phyloP scores from a whole-genome alignment of 2,888 invertebrate species.

The Epirrhoe alternata region DNA sequence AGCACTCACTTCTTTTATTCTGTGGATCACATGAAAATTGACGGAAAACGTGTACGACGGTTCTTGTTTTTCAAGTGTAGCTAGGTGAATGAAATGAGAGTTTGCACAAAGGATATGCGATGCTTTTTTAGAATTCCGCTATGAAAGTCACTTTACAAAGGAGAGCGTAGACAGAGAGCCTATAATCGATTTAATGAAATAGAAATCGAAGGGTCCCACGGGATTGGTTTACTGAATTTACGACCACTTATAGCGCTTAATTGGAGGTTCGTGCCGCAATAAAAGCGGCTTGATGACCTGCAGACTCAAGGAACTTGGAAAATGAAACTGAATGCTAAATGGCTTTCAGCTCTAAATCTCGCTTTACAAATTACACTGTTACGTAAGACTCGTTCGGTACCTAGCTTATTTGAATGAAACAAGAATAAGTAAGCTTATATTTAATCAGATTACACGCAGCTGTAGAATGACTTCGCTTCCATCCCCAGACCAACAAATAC shows the following conservation, averaged over 20 bases:
- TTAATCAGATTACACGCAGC: constrained; percentile 29
- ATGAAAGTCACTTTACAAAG: constrained; percentile 74
- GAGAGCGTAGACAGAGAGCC: constrained; percentile 67
- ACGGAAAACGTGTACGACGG: constrained; percentile 5
- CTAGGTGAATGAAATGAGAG: constrained; percentile 18
- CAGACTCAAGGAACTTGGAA: constrained; percentile 69
- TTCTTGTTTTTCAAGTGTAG: constrained; percentile 11
- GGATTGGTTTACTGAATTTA: constrained; percentile 78
- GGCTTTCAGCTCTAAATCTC: constrained; percentile 47
- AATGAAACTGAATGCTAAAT: constrained; percentile 62
- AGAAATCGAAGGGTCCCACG: constrained; percentile 73
- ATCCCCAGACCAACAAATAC: not conserved
- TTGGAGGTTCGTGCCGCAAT: constrained; percentile 78
- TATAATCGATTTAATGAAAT: constrained; percentile 80
- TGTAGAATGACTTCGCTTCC: not conserved
- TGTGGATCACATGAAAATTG: constrained; percentile 13
- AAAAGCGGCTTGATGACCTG: constrained; percentile 76
- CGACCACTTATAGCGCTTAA: constrained; percentile 76
- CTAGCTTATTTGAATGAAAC: constrained; percentile 49
- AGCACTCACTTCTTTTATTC: not conserved
- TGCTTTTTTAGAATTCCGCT: constrained; percentile 73
- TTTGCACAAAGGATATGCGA: constrained; percentile 50
- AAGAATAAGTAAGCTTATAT: constrained; percentile 43
- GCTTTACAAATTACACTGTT: constrained; percentile 59
- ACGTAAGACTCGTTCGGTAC: constrained; percentile 35